Evolutionary conservation across 2,797 vertebrate genomes (phyloP).

Genomic region (Paedocypris micromegethes): DNA sequence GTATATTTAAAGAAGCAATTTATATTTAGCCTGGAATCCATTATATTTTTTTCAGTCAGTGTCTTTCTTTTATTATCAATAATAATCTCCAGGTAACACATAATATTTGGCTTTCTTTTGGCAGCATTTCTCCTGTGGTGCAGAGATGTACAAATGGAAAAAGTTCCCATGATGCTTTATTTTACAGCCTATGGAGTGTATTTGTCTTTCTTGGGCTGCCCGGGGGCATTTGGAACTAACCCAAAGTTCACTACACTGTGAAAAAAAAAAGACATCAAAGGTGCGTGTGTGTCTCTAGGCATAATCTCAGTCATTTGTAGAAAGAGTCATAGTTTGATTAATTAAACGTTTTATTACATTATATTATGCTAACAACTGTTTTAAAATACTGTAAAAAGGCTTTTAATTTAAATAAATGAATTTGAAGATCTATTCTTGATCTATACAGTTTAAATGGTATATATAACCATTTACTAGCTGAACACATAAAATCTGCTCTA

Average conservation of each 20-base stretch:
- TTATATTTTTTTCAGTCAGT: background rate
- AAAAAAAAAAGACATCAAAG: slow-evolving; percentile 52
- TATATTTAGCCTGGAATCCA: too few species aligned
- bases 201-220: slow-evolving; percentile 29
- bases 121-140: slow-evolving; percentile 38
- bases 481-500: too few species aligned
- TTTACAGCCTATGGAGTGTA: slow-evolving; percentile 18
- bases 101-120: slow-evolving; percentile 47
- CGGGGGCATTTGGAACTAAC: slow-evolving; percentile 35
- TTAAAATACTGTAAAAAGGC: too few species aligned
- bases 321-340: too few species aligned
- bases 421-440: too few species aligned
- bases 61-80: slow-evolving; percentile 37
- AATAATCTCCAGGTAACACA: slow-evolving; percentile 42
- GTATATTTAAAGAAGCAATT: too few species aligned
- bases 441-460: too few species aligned
- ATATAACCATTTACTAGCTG: too few species aligned
- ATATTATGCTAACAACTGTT: too few species aligned
- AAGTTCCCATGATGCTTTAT: slow-evolving; percentile 38
- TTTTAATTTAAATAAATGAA: too few species aligned
- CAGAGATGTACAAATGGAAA: slow-evolving; percentile 22
- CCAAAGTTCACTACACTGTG: slow-evolving; percentile 23
- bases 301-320: too few species aligned
- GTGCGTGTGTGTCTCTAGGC: background rate
- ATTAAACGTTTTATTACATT: too few species aligned